Conservation (phyloP, 2,797 vertebrate species). For the Pyrrhura leucotis region DNA sequence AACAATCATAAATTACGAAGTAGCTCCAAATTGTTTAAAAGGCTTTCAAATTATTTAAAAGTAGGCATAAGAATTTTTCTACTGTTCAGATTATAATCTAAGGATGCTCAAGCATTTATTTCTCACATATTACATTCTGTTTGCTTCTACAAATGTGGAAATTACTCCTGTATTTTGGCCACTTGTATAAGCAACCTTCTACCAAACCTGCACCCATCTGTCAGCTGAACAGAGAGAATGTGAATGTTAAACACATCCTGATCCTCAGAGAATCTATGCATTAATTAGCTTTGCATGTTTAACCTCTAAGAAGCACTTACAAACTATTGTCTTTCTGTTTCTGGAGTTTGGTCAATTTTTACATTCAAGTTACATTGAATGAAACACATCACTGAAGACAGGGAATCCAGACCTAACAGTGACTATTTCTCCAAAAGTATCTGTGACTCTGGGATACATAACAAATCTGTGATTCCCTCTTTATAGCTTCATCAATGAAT, state of each 20-base stretch:
- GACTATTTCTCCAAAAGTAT: neutral
- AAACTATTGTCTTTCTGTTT: neutral
- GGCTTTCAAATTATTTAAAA: neutral
- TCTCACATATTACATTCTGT: neutral
- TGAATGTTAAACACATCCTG: neutral
- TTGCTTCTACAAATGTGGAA: neutral
- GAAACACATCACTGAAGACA: neutral
- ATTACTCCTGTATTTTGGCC: neutral
- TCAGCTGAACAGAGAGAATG: neutral
- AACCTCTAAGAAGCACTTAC: neutral
- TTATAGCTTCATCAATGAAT: neutral
- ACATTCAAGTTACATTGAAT: neutral
- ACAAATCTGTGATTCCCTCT: neutral
- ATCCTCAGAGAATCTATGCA: neutral
- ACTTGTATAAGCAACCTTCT: neutral
- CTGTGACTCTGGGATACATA: neutral
- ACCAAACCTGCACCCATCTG: neutral
- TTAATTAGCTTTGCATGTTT: neutral
- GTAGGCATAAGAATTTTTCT: neutral
- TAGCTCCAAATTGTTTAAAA: neutral
- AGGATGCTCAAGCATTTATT: neutral
- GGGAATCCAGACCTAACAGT: neutral
- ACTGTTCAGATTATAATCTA: neutral
- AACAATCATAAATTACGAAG: neutral
- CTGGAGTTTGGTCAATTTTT: neutral